Base-by-base conservation (phyloP, 2,888 invertebrate species). In the Polia nebulosa region DNA sequence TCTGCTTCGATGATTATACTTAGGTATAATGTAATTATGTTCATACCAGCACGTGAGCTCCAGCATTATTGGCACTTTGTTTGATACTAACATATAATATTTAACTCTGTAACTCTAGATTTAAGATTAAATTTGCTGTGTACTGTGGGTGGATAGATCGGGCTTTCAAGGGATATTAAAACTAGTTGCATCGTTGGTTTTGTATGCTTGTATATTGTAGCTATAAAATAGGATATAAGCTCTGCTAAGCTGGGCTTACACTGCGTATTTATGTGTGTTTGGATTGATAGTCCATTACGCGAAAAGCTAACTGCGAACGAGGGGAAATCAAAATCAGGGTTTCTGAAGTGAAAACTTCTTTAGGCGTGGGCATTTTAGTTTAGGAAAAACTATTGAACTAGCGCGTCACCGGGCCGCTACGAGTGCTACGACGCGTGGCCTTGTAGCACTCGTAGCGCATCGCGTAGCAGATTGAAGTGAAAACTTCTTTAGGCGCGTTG, bases 101-200 rank as follows among this genome's bases (percentile, higher is more conserved):
- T 51, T n/a, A 41, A 53, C 78, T 57, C 60, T 77, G 64, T 29
- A 0, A 2, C 9, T 13, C 3, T 9, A 2, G 13, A 0, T 15
- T 61, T 53, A 81, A 53, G 60, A 39, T n/a, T 20, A 17, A 22
- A 7, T 64, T 77, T 77, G 17, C 22, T 8, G 27, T 47, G 20
- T 25, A 15, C 25, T 34, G 7, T 11, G 11, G 13, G 9, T 53
- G 29, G 25, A 27, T 39, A 36, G 39, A 76, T 81, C 52, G 20
- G 52, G 52, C 59, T 77, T 64, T 77, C 34, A 53, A 53, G 57
- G 55, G 39, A 58, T 81, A 81, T 71, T 78, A 72, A 61, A 71
- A 64, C 78, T 71, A 81, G 78, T 81, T 77, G 63, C 78, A 72
- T 71, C 53, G 52, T 15, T 77, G 81, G 72, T 52, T 77, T 53